Evolutionary conservation across 2,888 invertebrate species (phyloP).

Genomic region (Hofmannophila pseudospretella): DNA sequence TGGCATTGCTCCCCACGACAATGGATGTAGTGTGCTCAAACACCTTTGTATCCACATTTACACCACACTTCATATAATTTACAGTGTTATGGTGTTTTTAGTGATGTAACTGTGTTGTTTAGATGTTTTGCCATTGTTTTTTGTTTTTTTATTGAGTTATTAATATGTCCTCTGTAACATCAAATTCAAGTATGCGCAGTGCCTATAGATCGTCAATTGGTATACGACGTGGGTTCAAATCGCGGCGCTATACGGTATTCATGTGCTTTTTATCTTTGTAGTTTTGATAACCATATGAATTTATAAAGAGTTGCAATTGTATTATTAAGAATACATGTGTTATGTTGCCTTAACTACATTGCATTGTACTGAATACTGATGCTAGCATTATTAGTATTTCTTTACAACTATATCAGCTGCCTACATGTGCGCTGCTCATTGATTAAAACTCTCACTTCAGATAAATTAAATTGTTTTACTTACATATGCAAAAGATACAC

Average conservation of each 20-base stretch:
- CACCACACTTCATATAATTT: slow-evolving; percentile 24
- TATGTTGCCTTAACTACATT: too few species aligned
- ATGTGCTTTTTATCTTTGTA: slow-evolving; percentile 12
- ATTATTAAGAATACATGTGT: too few species aligned
- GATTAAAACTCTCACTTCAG: too few species aligned
- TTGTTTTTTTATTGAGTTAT: slow-evolving; percentile 13
- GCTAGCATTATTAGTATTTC: too few species aligned
- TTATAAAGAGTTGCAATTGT: too few species aligned
- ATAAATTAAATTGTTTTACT: too few species aligned
- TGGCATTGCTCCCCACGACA: slow-evolving; percentile 53
- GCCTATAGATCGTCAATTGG: slow-evolving; percentile 69
- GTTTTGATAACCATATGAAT: neutral
- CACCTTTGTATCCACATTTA: slow-evolving; percentile 27
- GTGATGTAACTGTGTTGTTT: slow-evolving; percentile 37
- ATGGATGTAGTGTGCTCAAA: slow-evolving; percentile 53
- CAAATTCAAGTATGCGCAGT: slow-evolving; percentile 69
- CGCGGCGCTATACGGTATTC: slow-evolving; percentile 71
- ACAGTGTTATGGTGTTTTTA: slow-evolving; percentile 30
- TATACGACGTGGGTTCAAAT: slow-evolving; percentile 67
- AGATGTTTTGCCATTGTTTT: slow-evolving; percentile 4
- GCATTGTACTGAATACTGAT: too few species aligned
- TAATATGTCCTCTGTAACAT: slow-evolving; percentile 70
- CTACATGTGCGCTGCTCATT: too few species aligned
- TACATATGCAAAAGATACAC: too few species aligned
- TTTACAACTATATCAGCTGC: too few species aligned